Evolutionary conservation across 2,888 invertebrate genomes (phyloP).

Genomic region (Trissonchulus latispiculum): DNA sequence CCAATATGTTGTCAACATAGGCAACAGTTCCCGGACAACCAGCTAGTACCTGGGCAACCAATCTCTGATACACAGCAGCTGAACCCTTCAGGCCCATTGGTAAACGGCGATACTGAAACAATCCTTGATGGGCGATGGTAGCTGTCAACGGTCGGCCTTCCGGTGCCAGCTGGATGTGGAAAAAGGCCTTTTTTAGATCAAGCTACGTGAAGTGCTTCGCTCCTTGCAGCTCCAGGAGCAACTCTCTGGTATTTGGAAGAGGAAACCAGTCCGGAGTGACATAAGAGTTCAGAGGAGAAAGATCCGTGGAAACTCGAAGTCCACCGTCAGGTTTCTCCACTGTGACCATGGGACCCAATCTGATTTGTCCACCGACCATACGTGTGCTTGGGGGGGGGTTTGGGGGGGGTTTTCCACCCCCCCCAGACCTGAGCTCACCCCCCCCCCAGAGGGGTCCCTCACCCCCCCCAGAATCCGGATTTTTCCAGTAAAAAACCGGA

Average conservation of each 20-base stretch:
- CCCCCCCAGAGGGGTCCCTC: no score
- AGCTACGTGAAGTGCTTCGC: not conserved
- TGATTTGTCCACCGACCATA: no score
- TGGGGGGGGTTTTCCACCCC: no score
- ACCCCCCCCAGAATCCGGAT: no score
- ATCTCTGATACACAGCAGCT: not conserved
- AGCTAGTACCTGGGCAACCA: not conserved
- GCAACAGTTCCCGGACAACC: not conserved
- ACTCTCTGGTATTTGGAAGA: no score
- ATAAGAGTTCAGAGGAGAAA: not conserved
- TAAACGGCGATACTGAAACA: not conserved
- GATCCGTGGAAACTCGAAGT: not conserved
- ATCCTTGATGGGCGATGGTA: not conserved
- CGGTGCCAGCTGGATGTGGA: not conserved
- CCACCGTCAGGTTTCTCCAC: not conserved
- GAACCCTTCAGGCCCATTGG: not conserved
- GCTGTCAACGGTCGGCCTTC: not conserved
- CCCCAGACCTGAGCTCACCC: no score
- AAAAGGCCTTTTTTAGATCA: no score
- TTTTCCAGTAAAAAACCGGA: no score
- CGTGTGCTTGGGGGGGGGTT: no score
- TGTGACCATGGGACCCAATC: conserved; percentile 6
- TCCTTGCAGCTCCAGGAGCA: not conserved
- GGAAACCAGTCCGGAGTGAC: conserved; percentile 5
- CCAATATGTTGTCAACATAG: conserved; percentile 3